Base-by-base conservation (phyloP, 2,113 vertebrate genomes). In the Otolemur garnettii region DNA sequence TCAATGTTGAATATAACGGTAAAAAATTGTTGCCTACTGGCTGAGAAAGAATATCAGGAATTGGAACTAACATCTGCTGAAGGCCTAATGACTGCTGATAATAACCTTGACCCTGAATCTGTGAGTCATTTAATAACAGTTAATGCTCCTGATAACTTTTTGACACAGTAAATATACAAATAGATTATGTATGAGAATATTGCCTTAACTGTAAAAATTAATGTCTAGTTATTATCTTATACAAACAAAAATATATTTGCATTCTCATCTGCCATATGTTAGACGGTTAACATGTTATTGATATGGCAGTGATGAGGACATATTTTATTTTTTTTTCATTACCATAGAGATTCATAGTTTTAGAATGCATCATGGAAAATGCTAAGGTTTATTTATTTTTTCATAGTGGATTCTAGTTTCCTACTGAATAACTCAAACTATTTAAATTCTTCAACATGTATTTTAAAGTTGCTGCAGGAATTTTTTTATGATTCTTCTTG, bases 71-170 rank as follows among this genome's bases (percentile, higher is more conserved):
- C 18, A 53, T 83, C 7, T 78, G 60, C 24, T 87, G 35, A 81
- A 28, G n/a, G 4, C 24, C 14, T 95, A 68, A 92, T 42, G 42
- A 95, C 28, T 83, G 1, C 18, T 91, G 9, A 3, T 45, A 82
- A 90, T 83, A 95, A 92, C 42, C 35, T 79, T 94, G 38, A 74
- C 57, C 62, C 18, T 69, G 28, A 72, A 79, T 90, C 78, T 90
- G 24, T 74, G 79, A 62, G 59, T 91, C 53, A 17, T 89, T 86
- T 93, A 89, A 68, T 79, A 68, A 24, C 3, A 80, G 57, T 64
- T 90, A 87, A 79, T 87, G 33, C 11, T 90, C 42, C 19, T 14
- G 53, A 79, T 0, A 88, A 88, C 28, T 22, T 81, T 92, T 81
- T 68, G 33, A 93, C 33, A 89, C 8, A 59, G 35, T 79, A 62